Base-by-base conservation (phyloP, 2,888 invertebrate genomes). In the Gerris lacustris region DNA sequence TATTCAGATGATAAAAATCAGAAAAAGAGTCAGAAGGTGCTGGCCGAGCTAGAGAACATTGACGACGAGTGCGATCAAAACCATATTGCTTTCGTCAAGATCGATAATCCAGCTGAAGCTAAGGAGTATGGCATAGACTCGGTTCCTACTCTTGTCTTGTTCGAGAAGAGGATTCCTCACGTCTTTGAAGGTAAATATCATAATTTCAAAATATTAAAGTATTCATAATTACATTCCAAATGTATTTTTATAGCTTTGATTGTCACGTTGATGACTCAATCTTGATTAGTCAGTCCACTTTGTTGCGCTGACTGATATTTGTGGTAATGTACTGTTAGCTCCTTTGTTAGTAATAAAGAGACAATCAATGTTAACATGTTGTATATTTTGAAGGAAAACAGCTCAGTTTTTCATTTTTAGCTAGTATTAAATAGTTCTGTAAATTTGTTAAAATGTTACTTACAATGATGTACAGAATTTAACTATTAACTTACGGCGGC, bases 1-100 rank as follows among this genome's bases (percentile, higher is more conserved):
- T 79, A 82, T 83, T 76, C 82, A 94, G 94, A 94, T 83, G 92
- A 94, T 81, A 93, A 90, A 81, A 90, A 92, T 77, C 92, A 94
- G 80, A 93, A 92, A 83, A 91, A 92, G 81, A 92, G 92, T 79
- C 90, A 92, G 80, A 91, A 92, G 81, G 85, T 93, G 72, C 83
- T 94, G 74, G 82, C 84, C 69, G 94, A 93, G 80, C 82, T 94
- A 77, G 94, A 95, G 82, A 94, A 93, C 79, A 94, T 95, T 77
- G 95, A 95, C 79, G 94, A 94, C 78, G 94, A 94, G 79, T 93
- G 93, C 81, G 94, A 94, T 80, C 90, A 91, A 79, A 92, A 94
- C 79, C 91, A 91, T 78, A 94, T 94, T 77, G 91, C 91, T 69
- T 94, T 94, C 79, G 94, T 94, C 6, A 94, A 94, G 81, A 94